These are phyloP conservation scores for Epistrophe eligans DNA, from an alignment of 2,888 invertebrate species.

Conservation along the genomic window DNA sequence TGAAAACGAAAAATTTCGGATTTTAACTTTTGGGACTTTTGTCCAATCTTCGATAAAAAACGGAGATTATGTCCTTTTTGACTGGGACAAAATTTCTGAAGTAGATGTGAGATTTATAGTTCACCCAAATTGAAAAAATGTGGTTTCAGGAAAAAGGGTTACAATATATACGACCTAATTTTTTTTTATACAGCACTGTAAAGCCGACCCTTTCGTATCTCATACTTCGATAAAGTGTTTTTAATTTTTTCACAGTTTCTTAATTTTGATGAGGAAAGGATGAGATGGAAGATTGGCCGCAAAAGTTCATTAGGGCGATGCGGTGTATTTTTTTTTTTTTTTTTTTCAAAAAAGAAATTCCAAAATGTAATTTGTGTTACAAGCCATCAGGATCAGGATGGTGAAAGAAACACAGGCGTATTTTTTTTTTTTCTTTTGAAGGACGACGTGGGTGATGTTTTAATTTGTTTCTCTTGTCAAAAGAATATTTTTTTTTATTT, in stretches of 20 bases:
- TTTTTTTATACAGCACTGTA: not conserved
- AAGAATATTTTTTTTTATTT: slow-evolving; percentile 52
- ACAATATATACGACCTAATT: not conserved
- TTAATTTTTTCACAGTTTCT: slow-evolving; percentile 60
- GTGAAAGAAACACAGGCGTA: slow-evolving; percentile 46
- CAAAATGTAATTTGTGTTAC: slow-evolving; percentile 74
- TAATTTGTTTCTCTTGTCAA: slow-evolving; percentile 75
- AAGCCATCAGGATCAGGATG: slow-evolving; percentile 53
- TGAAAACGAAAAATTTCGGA: no score
- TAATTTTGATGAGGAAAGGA: slow-evolving; percentile 56
- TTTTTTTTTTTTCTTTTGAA: slow-evolving; percentile 50
- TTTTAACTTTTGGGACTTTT: no score
- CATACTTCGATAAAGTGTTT: slow-evolving; percentile 44
- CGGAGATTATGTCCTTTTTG: no score
- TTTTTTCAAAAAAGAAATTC: slow-evolving; percentile 54
- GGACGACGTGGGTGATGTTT: slow-evolving; percentile 75
- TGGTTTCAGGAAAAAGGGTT: no score
- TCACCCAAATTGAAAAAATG: no score
- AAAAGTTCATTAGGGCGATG: slow-evolving; percentile 75
- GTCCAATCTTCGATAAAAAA: no score
- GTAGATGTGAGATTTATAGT: no score
- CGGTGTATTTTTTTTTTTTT: slow-evolving; percentile 13
- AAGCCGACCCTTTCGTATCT: slow-evolving; percentile 21
- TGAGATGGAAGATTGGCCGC: slow-evolving; percentile 63
- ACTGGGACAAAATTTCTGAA: no score